Percentiles rank a stretch among this genome's conserved stretches.
Conservation (phyloP, 2,113 vertebrate genomes). For the Campylorhamphus procurvoides region DNA sequence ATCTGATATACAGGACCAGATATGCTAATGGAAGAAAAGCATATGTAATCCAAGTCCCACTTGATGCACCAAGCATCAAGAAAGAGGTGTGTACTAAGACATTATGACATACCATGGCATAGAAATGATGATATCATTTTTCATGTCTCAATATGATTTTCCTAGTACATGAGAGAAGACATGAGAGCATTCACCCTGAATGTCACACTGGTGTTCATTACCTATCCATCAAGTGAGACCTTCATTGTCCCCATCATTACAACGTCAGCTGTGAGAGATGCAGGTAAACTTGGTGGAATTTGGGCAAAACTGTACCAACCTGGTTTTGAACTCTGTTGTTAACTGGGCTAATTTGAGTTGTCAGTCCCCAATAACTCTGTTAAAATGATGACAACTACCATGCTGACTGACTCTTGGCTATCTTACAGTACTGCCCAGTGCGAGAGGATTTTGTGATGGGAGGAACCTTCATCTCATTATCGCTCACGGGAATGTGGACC, state of each 20-base stretch:
- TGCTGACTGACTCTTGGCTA: neutral
- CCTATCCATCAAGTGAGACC: slow-evolving; percentile 6
- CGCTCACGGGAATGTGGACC: slow-evolving; percentile 46
- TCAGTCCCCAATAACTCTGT: neutral
- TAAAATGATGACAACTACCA: neutral
- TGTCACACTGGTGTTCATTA: slow-evolving; percentile 42
- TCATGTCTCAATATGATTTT: neutral
- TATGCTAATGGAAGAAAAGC: slow-evolving; percentile 66
- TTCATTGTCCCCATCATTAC: slow-evolving; percentile 2
- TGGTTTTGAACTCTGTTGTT: neutral
- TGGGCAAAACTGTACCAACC: neutral
- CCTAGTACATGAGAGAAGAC: neutral
- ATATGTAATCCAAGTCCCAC: slow-evolving; percentile 71
- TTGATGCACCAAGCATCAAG: slow-evolving; percentile 58
- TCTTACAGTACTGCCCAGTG: slow-evolving; percentile 31
- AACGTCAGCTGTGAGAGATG: slow-evolving; percentile 5
- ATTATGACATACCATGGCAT: neutral
- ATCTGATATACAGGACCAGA: slow-evolving; percentile 35
- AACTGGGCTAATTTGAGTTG: neutral
- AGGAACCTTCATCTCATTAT: slow-evolving; percentile 30
- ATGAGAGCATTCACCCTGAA: slow-evolving; percentile 43
- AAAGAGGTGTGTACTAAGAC: slow-evolving; percentile 57
- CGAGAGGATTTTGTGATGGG: slow-evolving; percentile 35
- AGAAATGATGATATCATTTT: neutral
- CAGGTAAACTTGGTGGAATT: slow-evolving; percentile 41